phyloP scores from a whole-genome alignment of 1,140 invertebrate genomes.

The Zaprionus tsacasi region DNA sequence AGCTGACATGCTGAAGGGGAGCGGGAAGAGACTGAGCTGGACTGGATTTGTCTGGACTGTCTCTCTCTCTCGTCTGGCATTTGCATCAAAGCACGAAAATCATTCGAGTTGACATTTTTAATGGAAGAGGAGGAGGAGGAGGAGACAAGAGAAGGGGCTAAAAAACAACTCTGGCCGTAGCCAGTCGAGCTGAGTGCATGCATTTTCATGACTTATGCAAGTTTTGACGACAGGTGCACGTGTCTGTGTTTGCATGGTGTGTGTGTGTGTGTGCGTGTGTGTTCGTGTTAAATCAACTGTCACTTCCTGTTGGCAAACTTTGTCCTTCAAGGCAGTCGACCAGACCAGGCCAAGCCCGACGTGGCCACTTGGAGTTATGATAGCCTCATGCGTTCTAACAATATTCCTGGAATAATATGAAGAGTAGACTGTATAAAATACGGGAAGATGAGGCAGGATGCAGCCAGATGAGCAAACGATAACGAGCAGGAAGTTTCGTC shows the following conservation, averaged over 20 bases:
- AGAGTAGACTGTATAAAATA: neutral
- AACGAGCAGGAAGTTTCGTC: slow-evolving; percentile 18
- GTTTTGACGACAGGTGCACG: slow-evolving; percentile 79
- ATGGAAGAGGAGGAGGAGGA: slow-evolving; percentile 49
- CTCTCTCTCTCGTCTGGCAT: slow-evolving; percentile 19
- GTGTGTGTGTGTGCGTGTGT: slow-evolving; percentile 20
- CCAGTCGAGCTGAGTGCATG: slow-evolving; percentile 49
- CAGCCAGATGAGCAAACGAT: slow-evolving; percentile 6
- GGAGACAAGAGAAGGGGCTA: slow-evolving; percentile 8
- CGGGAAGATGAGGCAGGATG: neutral
- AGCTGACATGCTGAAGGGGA: neutral
- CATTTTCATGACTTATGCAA: slow-evolving; percentile 81
- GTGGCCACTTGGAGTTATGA: slow-evolving; percentile 66
- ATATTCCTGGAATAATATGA: slow-evolving; percentile 57
- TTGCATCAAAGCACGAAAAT: slow-evolving; percentile 51
- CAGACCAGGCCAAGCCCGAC: slow-evolving; percentile 31
- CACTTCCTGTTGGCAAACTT: slow-evolving; percentile 78
- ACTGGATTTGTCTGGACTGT: neutral
- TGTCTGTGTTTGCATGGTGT: slow-evolving; percentile 34
- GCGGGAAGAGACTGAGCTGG: neutral
- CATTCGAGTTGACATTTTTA: slow-evolving; percentile 71
- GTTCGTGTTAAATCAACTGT: slow-evolving; percentile 79
- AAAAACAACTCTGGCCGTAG: slow-evolving; percentile 26
- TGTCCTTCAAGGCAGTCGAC: slow-evolving; percentile 54
- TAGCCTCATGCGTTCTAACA: slow-evolving; percentile 71